Conservation (phyloP, 2,113 vertebrate genomes). For the Agapornis roseicollis region DNA sequence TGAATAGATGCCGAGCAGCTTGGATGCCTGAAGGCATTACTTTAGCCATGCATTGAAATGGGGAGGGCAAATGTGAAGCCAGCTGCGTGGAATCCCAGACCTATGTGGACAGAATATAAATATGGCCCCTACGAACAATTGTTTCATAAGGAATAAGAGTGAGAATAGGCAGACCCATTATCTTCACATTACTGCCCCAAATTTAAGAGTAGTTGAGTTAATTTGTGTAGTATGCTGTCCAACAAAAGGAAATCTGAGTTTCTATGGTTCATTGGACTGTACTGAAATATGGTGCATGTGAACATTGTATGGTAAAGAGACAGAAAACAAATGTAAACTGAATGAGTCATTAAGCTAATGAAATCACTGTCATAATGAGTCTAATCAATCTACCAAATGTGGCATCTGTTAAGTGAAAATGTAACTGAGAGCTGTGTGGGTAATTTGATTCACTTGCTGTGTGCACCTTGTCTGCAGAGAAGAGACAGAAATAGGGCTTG, state of each 20-base stretch:
- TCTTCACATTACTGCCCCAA: background rate
- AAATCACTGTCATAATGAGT: slow-evolving; percentile 44
- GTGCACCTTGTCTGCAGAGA: background rate
- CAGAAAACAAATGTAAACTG: background rate
- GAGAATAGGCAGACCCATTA: background rate
- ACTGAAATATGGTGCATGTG: background rate
- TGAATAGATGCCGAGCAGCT: background rate
- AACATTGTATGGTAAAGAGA: background rate
- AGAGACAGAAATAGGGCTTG: background rate
- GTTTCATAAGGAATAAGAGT: background rate
- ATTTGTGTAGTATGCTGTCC: background rate
- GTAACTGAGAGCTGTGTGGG: background rate
- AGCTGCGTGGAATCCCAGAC: background rate
- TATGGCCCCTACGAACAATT: background rate
- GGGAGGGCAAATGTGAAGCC: background rate
- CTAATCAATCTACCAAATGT: background rate
- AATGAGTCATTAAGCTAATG: slow-evolving; percentile 35
- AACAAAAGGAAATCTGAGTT: background rate
- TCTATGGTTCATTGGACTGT: background rate
- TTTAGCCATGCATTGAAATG: background rate
- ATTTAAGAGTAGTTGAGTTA: background rate
- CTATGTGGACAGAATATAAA: background rate
- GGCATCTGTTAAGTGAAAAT: background rate
- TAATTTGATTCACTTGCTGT: background rate
- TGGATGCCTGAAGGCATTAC: background rate